Evolutionary conservation across 2,888 invertebrate species (phyloP).

Genomic region (Choristoneura rosaceana): DNA sequence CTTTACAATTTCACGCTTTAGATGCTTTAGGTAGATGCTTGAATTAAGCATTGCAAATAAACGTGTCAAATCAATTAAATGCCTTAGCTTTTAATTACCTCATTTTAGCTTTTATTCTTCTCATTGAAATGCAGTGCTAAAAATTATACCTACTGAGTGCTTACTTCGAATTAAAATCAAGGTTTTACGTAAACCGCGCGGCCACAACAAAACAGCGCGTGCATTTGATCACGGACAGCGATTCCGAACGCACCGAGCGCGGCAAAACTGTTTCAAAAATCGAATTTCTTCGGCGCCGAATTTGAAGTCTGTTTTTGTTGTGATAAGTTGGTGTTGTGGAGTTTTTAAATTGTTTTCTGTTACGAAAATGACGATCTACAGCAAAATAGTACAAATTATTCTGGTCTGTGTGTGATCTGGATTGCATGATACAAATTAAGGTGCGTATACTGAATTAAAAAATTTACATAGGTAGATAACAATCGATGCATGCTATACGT

Average conservation of each 20-base stretch:
- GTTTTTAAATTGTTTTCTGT: slow-evolving; percentile 36
- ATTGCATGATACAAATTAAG: slow-evolving; percentile 19
- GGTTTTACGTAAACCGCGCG: slow-evolving; percentile 55
- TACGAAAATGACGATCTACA: slow-evolving; percentile 78
- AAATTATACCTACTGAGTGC: not conserved
- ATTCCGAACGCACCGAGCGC: slow-evolving; percentile 58
- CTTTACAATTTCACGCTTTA: too few relatives aligned
- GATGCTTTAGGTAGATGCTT: too few relatives aligned
- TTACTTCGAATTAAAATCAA: slow-evolving; percentile 65
- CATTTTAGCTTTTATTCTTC: not conserved
- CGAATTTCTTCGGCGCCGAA: slow-evolving; percentile 40
- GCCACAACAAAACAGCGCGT: slow-evolving; percentile 57
- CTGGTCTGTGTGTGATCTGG: slow-evolving; percentile 73
- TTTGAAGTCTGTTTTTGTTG: slow-evolving; percentile 10
- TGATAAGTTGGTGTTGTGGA: slow-evolving; percentile 30
- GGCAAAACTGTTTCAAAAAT: slow-evolving; percentile 45
- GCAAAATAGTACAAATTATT: slow-evolving; percentile 82
- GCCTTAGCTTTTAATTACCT: not conserved
- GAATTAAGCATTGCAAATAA: too few relatives aligned
- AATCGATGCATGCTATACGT: not conserved
- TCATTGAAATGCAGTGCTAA: slow-evolving; percentile 1
- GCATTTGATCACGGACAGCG: slow-evolving; percentile 66
- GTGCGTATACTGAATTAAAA: slow-evolving; percentile 1
- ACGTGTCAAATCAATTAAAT: too few relatives aligned
- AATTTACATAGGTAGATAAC: not conserved